Base-by-base conservation (phyloP, 2,797 vertebrate genomes). In the Sebastes hopkinsi region DNA sequence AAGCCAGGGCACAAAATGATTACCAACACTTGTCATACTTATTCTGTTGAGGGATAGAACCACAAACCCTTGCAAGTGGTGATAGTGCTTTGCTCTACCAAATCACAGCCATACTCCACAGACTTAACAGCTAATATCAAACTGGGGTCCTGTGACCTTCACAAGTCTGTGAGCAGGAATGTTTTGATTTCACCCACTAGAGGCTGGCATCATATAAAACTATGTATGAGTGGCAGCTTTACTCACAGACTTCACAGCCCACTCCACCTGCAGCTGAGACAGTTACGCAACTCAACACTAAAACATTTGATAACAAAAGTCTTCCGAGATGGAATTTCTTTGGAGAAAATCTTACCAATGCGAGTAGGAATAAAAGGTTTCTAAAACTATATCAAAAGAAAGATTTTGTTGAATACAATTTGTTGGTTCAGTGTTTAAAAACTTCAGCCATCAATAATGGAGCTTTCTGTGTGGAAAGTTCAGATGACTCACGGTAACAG, bases 251-350 rank as follows among this genome's bases (percentile, higher is more conserved):
- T 81, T 64, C 77, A 25, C 81, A 13, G 71, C 86, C 86, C 82
- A 83, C 84, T 82, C 84, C 80, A 65, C 82, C 86, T 18, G 77
- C 85, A 75, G 62, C 65, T 56, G 76, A 88, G 87, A 83, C 84
- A 27, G 30, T 87, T 80, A 83, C 32, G 50, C 67, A 87, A 82
- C 61, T 34, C 64, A 4, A 55, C 56, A 32, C 32, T 29, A 6
- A 72, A 87, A 69, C 67, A 67, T 62, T 27, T 70, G 54, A 84
- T 20, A 42, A 20, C 55, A 68, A 34, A 74, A 50, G 56, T 56
- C 61, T 18, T 69, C 11, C 1, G 3, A 54, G 42, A 65, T 32
- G 54, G 52, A 22, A 32, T 52, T 50, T 60, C 22, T 73, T 18
- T 6, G 42, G 55, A 67, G 9, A 2, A n/a, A 27, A 52, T 50